Conservation (phyloP, 2,888 invertebrate species). For the Ypsolopha scabrella region DNA sequence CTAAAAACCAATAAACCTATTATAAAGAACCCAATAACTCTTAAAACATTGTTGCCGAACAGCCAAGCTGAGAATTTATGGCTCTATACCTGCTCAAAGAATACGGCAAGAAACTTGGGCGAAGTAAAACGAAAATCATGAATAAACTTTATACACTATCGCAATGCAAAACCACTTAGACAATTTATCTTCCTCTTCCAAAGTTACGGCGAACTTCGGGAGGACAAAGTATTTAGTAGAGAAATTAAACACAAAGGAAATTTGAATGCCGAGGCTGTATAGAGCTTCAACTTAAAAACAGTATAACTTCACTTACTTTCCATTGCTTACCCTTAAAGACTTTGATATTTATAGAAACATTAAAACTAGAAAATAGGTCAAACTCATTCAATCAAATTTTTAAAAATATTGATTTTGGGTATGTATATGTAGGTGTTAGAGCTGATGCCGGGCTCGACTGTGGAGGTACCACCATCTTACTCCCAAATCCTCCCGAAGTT, state of each 20-base stretch:
- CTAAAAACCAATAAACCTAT: not conserved
- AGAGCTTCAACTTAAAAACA: too few relatives aligned
- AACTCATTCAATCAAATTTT: too few relatives aligned
- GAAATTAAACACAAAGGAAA: conserved; percentile 36
- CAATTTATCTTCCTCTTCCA: conserved; percentile 45
- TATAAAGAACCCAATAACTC: not conserved
- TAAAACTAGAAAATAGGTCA: too few relatives aligned
- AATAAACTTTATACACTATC: conserved; percentile 41
- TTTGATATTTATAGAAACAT: too few relatives aligned
- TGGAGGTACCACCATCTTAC: too few relatives aligned
- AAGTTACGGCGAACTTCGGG: conserved; percentile 22
- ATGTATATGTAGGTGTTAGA: too few relatives aligned
- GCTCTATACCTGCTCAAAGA: not conserved
- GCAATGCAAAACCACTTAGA: conserved; percentile 32
- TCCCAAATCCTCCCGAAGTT: too few relatives aligned
- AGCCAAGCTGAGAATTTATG: not conserved
- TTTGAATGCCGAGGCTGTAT: not conserved
- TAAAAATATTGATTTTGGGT: too few relatives aligned
- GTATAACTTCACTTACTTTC: too few relatives aligned
- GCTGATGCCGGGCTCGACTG: too few relatives aligned
- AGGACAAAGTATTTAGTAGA: conserved; percentile 32
- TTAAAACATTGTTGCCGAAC: not conserved
- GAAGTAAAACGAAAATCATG: conserved; percentile 22
- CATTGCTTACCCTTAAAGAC: too few relatives aligned
- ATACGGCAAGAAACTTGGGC: conserved; percentile 2